Evolutionary conservation across 2,888 invertebrate genomes (phyloP), one percentile per base, ranked within the genome.

Genomic region (Rhimphoctona megacephalus): DNA sequence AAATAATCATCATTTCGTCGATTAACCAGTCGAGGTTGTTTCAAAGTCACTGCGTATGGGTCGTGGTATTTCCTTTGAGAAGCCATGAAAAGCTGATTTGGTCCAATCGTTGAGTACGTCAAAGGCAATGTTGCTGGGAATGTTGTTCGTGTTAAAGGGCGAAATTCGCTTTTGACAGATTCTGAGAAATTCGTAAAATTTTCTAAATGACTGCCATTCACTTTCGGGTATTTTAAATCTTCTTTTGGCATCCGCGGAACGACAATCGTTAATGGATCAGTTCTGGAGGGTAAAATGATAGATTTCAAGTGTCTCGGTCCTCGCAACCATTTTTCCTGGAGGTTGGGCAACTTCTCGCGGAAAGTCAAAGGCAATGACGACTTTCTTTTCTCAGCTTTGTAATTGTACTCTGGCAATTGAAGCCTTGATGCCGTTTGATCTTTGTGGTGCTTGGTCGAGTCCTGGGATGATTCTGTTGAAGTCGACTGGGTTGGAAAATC

Each of bases 1-100:
- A n/a, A 49, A 46, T 84, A 61, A 78, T 86, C 64, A 17, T 83
- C 70, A 77, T 25, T 49, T 54, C 76, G 83, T 73, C 73, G 61
- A 72, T 74, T 49, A 14, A 61, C 69, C 7, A 64, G 43, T 82
- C 70, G 74, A 33, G 72, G 9, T 8, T 30, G 25, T 49, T 36
- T 22, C 36, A 36, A 14, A 22, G 73, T 36, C 33, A n/a, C 3
- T 8, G 30, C 9, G 36, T 2, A 25, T 22, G 39, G 25, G 8
- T 8, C 52, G 52, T 33, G 36, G 67, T 17, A 36, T 11, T 49
- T 66, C n/a, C 52, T 73, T 36, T 69, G 36, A 9, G 22, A 3
- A 30, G 14, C 33, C 14, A 19, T 25, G 11, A 14, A 36, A 49
- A 52, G 33, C 57, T 67, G 5, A 43, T 66, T 54, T 36, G 64